phyloP scores from a whole-genome alignment of 2,113 vertebrate species.

The Megaleporinus macrocephalus region DNA sequence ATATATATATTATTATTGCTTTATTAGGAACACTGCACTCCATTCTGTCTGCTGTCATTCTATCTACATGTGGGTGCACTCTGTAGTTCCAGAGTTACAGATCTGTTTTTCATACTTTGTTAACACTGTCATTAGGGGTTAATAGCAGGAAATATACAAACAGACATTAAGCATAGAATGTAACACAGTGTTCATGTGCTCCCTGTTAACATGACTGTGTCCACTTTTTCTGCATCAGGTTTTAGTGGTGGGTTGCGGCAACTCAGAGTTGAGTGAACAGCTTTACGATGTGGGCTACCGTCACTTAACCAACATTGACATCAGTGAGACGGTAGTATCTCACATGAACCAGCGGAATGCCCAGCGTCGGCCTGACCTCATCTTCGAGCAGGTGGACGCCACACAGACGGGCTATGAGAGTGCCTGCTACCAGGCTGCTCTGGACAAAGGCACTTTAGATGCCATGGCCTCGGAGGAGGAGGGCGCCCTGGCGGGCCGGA shows the following conservation, averaged over 20 bases:
- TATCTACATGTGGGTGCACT: too few relatives aligned
- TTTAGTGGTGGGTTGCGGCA: slow-evolving; percentile 95
- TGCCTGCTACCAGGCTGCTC: slow-evolving; percentile 83
- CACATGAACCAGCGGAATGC: slow-evolving; percentile 89
- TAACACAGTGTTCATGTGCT: too few relatives aligned
- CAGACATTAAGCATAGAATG: background rate
- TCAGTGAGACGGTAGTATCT: slow-evolving; percentile 85
- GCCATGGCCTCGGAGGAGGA: slow-evolving; percentile 84
- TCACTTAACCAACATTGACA: slow-evolving; percentile 90
- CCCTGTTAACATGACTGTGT: background rate
- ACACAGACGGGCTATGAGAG: slow-evolving; percentile 86
- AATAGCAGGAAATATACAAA: background rate
- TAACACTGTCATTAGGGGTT: too few relatives aligned
- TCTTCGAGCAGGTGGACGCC: slow-evolving; percentile 88
- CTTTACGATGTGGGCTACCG: slow-evolving; percentile 89
- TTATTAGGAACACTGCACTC: too few relatives aligned
- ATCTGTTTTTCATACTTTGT: too few relatives aligned
- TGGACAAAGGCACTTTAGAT: slow-evolving; percentile 96
- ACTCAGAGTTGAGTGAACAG: slow-evolving; percentile 95
- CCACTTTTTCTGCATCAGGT: slow-evolving; percentile 75
- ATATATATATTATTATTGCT: too few relatives aligned
- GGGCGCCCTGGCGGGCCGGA: slow-evolving; percentile 74
- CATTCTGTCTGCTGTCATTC: too few relatives aligned
- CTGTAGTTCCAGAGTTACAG: too few relatives aligned
- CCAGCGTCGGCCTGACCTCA: slow-evolving; percentile 79